Evolutionary conservation across 2,797 vertebrate species (phyloP).

Genomic region (Melopsittacus undulatus): DNA sequence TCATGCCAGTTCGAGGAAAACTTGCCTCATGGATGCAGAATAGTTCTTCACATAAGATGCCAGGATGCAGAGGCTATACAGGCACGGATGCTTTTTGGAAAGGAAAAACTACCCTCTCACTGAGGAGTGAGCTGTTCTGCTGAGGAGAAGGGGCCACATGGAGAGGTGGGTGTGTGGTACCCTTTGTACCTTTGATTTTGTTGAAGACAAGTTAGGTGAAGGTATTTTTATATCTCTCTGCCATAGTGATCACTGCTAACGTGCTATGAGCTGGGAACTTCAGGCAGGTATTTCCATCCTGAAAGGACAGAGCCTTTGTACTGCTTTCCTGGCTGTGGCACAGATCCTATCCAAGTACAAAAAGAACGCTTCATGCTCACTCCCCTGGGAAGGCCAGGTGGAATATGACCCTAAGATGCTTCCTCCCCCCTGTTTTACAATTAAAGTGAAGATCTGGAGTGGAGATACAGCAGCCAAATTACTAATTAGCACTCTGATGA

Average conservation of each 20-base stretch:
- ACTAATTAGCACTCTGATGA: constrained; percentile 64
- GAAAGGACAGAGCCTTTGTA: not conserved
- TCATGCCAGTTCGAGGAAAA: not conserved
- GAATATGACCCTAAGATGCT: not conserved
- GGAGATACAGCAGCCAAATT: constrained; percentile 40
- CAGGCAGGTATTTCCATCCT: not conserved
- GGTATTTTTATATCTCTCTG: not conserved
- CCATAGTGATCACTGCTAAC: not conserved
- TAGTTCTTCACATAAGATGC: not conserved
- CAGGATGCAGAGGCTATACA: not conserved
- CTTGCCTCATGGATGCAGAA: not conserved
- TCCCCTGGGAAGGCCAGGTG: not conserved
- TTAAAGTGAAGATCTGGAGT: constrained; percentile 27
- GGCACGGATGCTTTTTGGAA: not conserved
- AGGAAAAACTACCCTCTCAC: not conserved
- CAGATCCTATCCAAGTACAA: not conserved
- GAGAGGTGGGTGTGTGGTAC: not conserved
- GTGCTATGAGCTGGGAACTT: not conserved
- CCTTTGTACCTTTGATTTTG: not conserved
- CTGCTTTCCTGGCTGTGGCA: not conserved
- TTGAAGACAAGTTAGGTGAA: not conserved
- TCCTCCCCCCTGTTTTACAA: not conserved
- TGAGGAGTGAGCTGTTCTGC: not conserved
- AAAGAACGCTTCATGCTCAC: not conserved
- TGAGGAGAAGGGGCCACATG: not conserved